Evolutionary conservation across 2,113 vertebrate species (phyloP).

Genomic region (Chunga burmeisteri): DNA sequence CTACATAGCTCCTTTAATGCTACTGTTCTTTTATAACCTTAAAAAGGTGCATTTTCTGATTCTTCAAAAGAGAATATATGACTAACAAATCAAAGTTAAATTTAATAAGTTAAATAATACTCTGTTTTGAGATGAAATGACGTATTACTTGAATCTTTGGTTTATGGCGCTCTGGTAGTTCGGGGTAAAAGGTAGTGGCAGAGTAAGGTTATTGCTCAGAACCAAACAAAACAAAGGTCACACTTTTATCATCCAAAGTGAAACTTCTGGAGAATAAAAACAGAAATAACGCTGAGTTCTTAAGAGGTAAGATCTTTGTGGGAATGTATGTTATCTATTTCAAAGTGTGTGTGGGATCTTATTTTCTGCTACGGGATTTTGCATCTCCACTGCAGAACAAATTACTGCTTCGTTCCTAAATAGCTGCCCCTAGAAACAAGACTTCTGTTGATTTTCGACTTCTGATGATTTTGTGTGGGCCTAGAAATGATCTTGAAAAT

Average conservation of each 20-base stretch:
- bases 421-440: background rate
- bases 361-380: background rate
- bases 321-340: background rate
- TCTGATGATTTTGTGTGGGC: background rate
- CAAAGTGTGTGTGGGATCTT: background rate
- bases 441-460: background rate
- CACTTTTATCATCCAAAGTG: background rate
- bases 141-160: background rate
- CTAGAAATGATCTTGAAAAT: background rate
- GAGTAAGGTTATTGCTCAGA: background rate
- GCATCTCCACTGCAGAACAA: background rate
- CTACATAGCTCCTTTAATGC: background rate
- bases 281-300: background rate
- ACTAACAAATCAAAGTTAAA: background rate
- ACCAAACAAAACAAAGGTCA: background rate
- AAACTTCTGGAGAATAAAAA: background rate
- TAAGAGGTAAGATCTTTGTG: background rate
- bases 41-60: background rate
- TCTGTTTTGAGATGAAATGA: background rate
- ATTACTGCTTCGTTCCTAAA: background rate
- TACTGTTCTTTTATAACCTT: background rate
- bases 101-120: background rate
- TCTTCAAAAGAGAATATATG: background rate
- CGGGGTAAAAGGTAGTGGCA: background rate
- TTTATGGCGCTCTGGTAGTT: background rate